These are phyloP conservation scores for Bos indicus DNA, from an alignment of 2,113 vertebrate genomes.

Conservation along the genomic window DNA sequence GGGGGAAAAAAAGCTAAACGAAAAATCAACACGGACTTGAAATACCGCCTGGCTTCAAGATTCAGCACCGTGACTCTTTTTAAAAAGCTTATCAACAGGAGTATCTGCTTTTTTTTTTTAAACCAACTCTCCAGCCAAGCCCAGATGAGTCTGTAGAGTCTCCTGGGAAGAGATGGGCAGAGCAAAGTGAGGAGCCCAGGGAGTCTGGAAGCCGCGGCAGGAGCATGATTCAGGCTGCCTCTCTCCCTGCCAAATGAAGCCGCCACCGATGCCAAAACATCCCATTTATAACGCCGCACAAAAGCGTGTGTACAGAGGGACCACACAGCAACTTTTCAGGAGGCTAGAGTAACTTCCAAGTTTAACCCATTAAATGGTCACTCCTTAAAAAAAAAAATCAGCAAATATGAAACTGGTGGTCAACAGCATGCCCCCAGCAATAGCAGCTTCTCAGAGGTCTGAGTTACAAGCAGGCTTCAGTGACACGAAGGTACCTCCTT, in stretches of 20 bases:
- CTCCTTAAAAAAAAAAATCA: rapidly evolving
- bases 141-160: neutral
- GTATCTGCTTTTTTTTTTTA: neutral
- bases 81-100: neutral
- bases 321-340: slow-evolving; percentile 53
- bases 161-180: neutral
- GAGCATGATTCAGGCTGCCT: neutral
- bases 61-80: neutral
- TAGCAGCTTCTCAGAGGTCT: rapidly evolving
- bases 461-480: neutral
- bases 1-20: too few species aligned
- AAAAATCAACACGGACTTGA: neutral
- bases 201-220: neutral
- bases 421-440: neutral
- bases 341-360: neutral
- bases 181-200: neutral
- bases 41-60: neutral
- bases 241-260: slow-evolving; percentile 27
- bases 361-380: neutral
- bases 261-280: neutral
- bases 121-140: neutral
- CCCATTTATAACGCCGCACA: neutral
- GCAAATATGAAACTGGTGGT: neutral
- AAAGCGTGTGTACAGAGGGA: neutral
- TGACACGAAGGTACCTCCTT: neutral